Conservation (phyloP, 37 sponge, comb jelly and placozoan genomes). For the Aphrocallistes beatrix region DNA sequence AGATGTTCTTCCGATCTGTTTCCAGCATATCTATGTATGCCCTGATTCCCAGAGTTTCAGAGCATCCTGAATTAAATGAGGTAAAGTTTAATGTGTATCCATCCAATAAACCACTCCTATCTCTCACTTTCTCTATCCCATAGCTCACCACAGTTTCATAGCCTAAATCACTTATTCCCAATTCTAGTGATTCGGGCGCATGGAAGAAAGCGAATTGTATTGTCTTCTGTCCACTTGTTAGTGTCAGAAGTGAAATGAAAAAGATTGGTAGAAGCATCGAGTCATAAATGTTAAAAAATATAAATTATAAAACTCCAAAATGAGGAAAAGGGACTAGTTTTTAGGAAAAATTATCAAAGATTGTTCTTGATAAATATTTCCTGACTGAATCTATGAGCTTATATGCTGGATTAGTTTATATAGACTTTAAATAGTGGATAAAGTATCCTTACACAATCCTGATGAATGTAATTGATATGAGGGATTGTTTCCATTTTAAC, state of each 20-base stretch:
- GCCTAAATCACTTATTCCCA: background rate
- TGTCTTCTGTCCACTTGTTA: background rate
- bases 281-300: too few species aligned
- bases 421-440: too few species aligned
- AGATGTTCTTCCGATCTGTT: background rate
- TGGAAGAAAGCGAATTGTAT: background rate
- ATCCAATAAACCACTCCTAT: background rate
- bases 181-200: background rate
- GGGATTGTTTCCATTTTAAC: too few species aligned
- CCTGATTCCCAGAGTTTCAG: background rate
- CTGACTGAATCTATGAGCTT: too few species aligned
- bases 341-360: too few species aligned
- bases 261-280: background rate
- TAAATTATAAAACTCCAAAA: too few species aligned
- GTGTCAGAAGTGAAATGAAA: background rate
- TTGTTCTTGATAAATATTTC: too few species aligned
- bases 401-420: too few species aligned
- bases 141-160: background rate
- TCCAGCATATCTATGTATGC: slow-evolving; percentile 1
- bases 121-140: background rate
- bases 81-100: background rate
- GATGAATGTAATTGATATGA: too few species aligned
- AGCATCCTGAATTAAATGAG: background rate
- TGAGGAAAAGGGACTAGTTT: too few species aligned
- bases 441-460: too few species aligned